Conservation (phyloP, 1,140 invertebrate genomes). For the Monochamus saltuarius region DNA sequence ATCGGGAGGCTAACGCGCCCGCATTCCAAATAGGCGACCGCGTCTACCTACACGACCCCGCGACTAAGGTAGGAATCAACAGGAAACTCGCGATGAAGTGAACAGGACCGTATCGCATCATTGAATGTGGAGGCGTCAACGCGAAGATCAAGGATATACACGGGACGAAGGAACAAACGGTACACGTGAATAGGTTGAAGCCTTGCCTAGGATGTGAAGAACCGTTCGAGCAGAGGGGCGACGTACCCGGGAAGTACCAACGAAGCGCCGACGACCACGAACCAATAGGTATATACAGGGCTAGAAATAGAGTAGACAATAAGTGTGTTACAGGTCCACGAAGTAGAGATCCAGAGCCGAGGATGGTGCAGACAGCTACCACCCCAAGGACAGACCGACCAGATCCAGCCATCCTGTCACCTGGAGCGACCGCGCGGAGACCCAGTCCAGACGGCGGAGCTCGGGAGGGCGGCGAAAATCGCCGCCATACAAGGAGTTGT, state of each 20-base stretch:
- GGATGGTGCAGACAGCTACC: too few species aligned
- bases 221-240: not conserved
- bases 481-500: too few species aligned
- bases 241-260: not conserved
- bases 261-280: too few species aligned
- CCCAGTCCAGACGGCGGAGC: too few species aligned
- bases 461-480: too few species aligned
- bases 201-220: not conserved
- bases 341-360: too few species aligned
- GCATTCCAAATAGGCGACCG: constrained; percentile 20
- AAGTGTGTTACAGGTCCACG: too few species aligned
- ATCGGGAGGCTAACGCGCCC: constrained; percentile 7
- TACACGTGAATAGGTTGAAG: constrained; percentile 23
- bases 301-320: too few species aligned
- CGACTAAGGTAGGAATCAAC: constrained; percentile 10
- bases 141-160: constrained; percentile 14
- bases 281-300: too few species aligned
- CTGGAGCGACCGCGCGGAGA: too few species aligned
- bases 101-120: constrained; percentile 15
- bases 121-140: constrained; percentile 8
- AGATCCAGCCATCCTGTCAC: too few species aligned
- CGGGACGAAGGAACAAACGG: constrained; percentile 6
- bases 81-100: constrained; percentile 14
- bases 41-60: constrained; percentile 19
- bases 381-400: too few species aligned